Percentiles rank a stretch among this genome's conserved stretches.
These are phyloP conservation scores for Cyrtorhinus lividipennis DNA, from an alignment of 1,140 invertebrate species.

Conservation along the genomic window DNA sequence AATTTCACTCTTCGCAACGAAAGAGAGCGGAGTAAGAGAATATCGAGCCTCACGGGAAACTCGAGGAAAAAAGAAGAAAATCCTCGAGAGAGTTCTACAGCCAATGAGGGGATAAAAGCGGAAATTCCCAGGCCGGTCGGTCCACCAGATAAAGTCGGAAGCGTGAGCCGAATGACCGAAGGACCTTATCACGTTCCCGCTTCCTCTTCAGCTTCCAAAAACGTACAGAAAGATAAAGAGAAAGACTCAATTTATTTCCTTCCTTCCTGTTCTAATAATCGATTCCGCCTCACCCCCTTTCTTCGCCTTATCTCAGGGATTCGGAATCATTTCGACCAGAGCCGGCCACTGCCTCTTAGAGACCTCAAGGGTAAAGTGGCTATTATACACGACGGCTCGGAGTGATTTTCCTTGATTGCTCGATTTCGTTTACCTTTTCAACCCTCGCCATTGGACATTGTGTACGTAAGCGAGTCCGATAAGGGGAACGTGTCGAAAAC, in stretches of 20 bases:
- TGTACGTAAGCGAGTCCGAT: too few species aligned
- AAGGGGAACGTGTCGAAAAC: too few species aligned
- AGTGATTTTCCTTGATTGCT: background rate
- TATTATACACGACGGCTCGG: background rate
- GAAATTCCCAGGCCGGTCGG: background rate
- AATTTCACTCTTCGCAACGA: too few species aligned
- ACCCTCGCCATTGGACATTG: too few species aligned
- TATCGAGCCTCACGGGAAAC: too few species aligned
- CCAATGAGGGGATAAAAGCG: background rate
- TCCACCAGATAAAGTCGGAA: background rate
- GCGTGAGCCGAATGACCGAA: background rate
- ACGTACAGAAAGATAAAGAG: background rate
- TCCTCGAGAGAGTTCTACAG: background rate
- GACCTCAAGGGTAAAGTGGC: background rate
- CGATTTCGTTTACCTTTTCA: too few species aligned
- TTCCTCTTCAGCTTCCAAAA: too few species aligned
- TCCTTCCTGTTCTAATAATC: constrained; percentile 9
- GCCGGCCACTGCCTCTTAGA: background rate
- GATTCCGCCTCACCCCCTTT: background rate
- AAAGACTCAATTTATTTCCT: constrained; percentile 5
- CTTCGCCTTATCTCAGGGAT: background rate
- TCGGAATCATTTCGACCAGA: background rate
- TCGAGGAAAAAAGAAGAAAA: background rate
- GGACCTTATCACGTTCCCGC: background rate
- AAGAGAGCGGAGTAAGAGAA: too few species aligned